Evolutionary conservation across 1,140 invertebrate species (phyloP).

Genomic region (Lasioglossum baleicum): DNA sequence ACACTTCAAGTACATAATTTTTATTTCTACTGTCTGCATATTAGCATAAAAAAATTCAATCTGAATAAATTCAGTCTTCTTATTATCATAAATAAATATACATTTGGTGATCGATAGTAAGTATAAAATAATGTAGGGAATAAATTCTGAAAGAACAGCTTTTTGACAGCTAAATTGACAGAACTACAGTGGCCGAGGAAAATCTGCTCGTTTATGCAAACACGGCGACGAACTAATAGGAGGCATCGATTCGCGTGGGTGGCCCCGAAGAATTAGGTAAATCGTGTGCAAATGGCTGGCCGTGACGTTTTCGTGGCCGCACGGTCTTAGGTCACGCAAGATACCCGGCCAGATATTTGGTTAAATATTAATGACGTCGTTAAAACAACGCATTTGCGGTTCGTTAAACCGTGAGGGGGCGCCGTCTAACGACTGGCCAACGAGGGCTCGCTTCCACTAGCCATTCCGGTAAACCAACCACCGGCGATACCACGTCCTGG

Average conservation of each 20-base stretch:
- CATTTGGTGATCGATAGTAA: too few species aligned
- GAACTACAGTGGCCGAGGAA: too few species aligned
- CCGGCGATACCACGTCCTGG: slow-evolving; percentile 42
- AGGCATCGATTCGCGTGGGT: slow-evolving; percentile 18
- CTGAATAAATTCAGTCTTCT: too few species aligned
- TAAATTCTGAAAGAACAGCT: too few species aligned
- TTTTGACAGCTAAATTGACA: too few species aligned
- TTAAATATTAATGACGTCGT: slow-evolving; percentile 80
- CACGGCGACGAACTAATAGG: not conserved
- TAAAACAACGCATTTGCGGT: slow-evolving; percentile 80
- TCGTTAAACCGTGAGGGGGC: slow-evolving; percentile 73
- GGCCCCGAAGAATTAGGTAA: slow-evolving; percentile 54
- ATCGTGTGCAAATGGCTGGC: slow-evolving; percentile 47
- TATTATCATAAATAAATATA: too few species aligned
- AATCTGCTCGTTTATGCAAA: not conserved
- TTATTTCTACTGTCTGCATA: too few species aligned
- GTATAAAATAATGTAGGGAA: too few species aligned
- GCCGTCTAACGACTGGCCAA: slow-evolving; percentile 68
- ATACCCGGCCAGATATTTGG: slow-evolving; percentile 72
- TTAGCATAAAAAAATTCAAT: too few species aligned
- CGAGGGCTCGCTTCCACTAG: slow-evolving; percentile 67
- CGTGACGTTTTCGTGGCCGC: slow-evolving; percentile 48
- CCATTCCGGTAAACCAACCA: slow-evolving; percentile 63
- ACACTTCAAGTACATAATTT: too few species aligned
- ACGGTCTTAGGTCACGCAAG: slow-evolving; percentile 58